Evolutionary conservation across 2,113 vertebrate genomes (phyloP).

Genomic region (Cairina moschata): DNA sequence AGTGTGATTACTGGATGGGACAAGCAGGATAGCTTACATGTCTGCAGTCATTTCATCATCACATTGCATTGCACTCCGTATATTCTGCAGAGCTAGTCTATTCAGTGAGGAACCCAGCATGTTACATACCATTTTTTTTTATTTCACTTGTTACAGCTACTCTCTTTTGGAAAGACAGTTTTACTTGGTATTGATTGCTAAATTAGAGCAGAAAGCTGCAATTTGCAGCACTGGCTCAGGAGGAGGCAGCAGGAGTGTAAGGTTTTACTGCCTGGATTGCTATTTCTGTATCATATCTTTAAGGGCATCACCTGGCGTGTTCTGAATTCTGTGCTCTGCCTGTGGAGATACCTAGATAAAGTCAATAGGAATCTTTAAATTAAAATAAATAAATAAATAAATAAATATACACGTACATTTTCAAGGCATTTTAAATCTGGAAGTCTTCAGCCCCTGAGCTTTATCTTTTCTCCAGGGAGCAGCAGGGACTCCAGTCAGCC

Average conservation of each 20-base stretch:
- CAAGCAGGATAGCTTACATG: not conserved
- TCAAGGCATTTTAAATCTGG: not conserved
- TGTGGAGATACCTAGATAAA: not conserved
- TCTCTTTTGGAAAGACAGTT: not conserved
- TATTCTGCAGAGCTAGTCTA: not conserved
- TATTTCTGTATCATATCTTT: not conserved
- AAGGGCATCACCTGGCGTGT: accelerated
- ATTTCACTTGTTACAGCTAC: accelerated
- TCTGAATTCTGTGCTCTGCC: not conserved
- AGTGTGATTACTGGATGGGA: not conserved
- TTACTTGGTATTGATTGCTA: not conserved
- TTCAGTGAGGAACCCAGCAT: accelerated
- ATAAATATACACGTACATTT: not conserved
- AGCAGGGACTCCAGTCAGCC: conserved; percentile 41
- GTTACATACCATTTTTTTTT: not conserved
- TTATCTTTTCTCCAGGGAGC: conserved; percentile 54
- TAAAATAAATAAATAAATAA: not conserved
- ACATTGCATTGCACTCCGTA: not conserved
- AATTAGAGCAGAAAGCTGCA: not conserved
- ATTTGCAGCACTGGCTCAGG: not conserved
- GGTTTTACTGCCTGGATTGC: not conserved
- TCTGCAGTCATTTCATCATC: not conserved
- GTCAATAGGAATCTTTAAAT: not conserved
- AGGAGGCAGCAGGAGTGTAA: not conserved
- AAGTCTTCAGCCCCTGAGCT: conserved; percentile 12